A percentile compares a stretch with the other conserved stretches of the same genome.
Conservation (phyloP, 2,797 vertebrate species). For the Ctenosaura bakeri region DNA sequence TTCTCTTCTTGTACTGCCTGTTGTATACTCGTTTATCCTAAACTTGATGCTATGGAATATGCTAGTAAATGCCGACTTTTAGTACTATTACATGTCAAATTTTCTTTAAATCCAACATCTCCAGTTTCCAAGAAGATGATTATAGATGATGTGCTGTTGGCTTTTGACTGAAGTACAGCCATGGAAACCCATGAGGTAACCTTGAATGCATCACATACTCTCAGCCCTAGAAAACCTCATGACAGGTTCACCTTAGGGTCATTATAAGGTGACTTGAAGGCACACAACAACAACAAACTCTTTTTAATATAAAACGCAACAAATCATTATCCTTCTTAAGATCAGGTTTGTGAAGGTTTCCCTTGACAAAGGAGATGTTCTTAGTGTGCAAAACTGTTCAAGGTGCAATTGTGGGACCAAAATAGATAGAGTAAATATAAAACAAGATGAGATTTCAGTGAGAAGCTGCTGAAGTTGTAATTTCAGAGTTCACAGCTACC, state of each 20-base stretch:
- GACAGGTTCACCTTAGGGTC: too few relatives aligned
- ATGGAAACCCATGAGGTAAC: too few relatives aligned
- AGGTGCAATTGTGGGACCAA: too few relatives aligned
- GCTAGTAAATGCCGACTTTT: background rate
- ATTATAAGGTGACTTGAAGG: too few relatives aligned
- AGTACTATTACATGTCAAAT: background rate
- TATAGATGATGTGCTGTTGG: background rate
- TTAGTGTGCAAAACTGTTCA: too few relatives aligned
- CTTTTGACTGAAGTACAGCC: background rate
- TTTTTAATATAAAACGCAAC: background rate
- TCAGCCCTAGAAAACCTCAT: too few relatives aligned
- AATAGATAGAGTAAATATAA: background rate
- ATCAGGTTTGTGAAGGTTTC: background rate
- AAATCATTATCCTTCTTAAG: background rate
- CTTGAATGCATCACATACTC: too few relatives aligned
- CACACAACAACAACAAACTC: too few relatives aligned
- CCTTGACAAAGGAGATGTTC: background rate
- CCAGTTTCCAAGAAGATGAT: background rate
- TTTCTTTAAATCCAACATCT: background rate
- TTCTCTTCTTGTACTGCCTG: background rate
- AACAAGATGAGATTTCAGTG: background rate
- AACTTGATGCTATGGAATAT: slow-evolving; percentile 8
- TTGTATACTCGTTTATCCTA: background rate
- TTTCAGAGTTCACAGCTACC: background rate
- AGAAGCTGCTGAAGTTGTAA: background rate